Evolutionary conservation across 2,888 invertebrate genomes (phyloP), one percentile per base, ranked within the genome.

Genomic region (Temnothorax unifasciatus): DNA sequence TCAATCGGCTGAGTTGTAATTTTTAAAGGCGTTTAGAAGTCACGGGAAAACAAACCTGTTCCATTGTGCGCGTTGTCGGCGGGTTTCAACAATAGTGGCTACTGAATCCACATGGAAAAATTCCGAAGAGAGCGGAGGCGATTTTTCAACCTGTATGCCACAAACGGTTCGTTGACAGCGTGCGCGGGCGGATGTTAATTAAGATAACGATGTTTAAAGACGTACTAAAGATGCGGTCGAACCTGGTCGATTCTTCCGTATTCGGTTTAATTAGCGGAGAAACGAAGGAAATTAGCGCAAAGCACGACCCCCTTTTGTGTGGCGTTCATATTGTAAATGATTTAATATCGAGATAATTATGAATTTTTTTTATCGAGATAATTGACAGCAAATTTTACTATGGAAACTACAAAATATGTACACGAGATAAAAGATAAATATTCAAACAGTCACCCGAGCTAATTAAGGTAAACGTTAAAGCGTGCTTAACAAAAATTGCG

Each of bases 141-240:
- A 87, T 85, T 85, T 89, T 89, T 89, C 47, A 52, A 66, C 15
- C 64, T 50, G 44, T 47, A 38, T 29, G 52, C 29, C 57, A 83
- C 68, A 84, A 87, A 84, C 83, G 71, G 66, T 59, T 66, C 74
- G 81, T 84, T 88, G 83, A 85, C 79, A 82, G 79, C 54, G 77
- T 18, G 59, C 74, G 57, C 76, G 81, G 83, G 73, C 74, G 87
- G 81, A 76, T 83, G 83, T 84, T 90, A 90, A 90, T 90, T 86
- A 90, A 87, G 87, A 87, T 89, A 90, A 90, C 88, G 84, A 86
- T 74, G 79, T 75, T 84, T 88, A 84, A 89, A 86, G 88, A 86
- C 85, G 86, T 61, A 77, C 74, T 61, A 77, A 87, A 66, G 47
- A 71, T 15, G 54, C 21, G 21, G 15, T 21, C 15, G 13, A 21